Conservation (phyloP, 2,888 invertebrate genomes). For the Drepanosiphum platanoidis region DNA sequence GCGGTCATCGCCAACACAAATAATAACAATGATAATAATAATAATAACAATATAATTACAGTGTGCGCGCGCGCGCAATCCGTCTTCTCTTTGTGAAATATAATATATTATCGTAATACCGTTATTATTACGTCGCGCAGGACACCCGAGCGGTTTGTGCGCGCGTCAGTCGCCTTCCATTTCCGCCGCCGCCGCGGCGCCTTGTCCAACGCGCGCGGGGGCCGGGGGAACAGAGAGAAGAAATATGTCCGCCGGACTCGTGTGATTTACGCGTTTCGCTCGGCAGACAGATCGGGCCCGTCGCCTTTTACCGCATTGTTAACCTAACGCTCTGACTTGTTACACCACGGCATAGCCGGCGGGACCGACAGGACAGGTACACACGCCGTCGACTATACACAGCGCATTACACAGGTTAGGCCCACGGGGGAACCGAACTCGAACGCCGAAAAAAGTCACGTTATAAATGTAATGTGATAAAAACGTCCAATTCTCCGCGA, state of each 20-base stretch:
- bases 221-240: neutral
- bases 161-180: neutral
- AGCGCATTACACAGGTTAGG: no score
- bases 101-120: neutral
- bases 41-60: neutral
- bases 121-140: neutral
- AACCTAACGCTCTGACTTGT: neutral
- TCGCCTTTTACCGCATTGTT: neutral
- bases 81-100: neutral
- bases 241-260: neutral
- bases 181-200: no score
- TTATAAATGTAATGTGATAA: no score
- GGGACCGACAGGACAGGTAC: no score
- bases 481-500: no score
- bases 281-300: neutral
- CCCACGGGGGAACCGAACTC: no score
- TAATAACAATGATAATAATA: neutral
- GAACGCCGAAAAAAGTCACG: no score
- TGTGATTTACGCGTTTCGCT: constrained; percentile 7
- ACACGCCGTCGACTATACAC: no score
- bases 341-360: neutral
- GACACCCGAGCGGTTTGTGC: neutral
- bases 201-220: neutral
- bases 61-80: neutral
- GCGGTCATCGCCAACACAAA: neutral